Evolutionary conservation across 2,797 vertebrate species (phyloP), one percentile per base, ranked within the genome.

Genomic region (Triplophysa yarkandensis): DNA sequence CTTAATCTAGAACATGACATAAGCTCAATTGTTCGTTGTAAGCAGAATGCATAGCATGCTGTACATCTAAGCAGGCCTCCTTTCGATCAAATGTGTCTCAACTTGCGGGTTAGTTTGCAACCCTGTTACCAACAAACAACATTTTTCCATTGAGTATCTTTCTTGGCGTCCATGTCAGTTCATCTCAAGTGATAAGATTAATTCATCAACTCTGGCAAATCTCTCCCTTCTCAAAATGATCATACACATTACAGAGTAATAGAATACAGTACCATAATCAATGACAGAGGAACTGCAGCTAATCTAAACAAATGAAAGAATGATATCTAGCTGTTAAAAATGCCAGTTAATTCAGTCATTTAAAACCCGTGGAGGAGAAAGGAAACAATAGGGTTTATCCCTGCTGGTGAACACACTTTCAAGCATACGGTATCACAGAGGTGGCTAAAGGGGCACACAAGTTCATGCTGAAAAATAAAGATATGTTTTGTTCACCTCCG

Each of bases 321-420:
- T 55, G 60, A 63, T 28, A 66, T 79, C 55, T 60, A n/a, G 54
- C 68, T 65, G 62, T 77, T 82, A 80, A 83, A 83, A 81, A 69
- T 76, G 75, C 46, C 68, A 68, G 71, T 62, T 68, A 80, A 67
- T 76, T 65, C 61, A 82, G 67, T 69, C 57, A 32, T 78, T 80
- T 78, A 82, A 83, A 82, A 83, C 82, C 52, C 43, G 23, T 1
- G 68, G 62, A 66, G 67, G 78, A 68, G 55, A 70, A 64, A 2
- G 19, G 78, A 61, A 36, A 57, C 21, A 54, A 52, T 44, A 54
- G 71, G 46, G 63, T 71, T 67, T 75, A 74, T 28, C 72, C 71
- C 74, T 84, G 81, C 77, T 82, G 83, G 81, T 83, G 78, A 77
- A 72, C 68, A 75, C 36, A 71, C 50, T 65, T 58, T 71, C 77